These are phyloP conservation scores for Coryphaenoides rupestris DNA, from an alignment of 2,113 vertebrate genomes.

Conservation along the genomic window DNA sequence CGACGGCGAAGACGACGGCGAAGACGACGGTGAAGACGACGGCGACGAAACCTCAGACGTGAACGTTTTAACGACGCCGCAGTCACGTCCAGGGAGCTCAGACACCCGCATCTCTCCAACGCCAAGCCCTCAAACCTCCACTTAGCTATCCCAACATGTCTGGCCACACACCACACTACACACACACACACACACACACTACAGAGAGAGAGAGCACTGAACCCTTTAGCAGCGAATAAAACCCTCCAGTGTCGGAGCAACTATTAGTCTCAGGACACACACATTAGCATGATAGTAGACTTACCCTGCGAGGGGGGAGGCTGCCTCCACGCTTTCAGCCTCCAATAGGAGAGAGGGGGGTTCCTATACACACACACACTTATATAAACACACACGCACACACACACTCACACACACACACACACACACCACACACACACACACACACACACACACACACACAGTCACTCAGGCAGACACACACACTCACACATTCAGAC, in stretches of 20 bases:
- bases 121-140: slow-evolving; percentile 14
- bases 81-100: no score
- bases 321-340: slow-evolving; percentile 67
- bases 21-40: neutral
- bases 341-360: slow-evolving; percentile 32
- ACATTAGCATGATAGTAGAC: slow-evolving; percentile 81
- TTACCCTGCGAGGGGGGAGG: slow-evolving; percentile 75
- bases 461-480: slow-evolving; percentile 19
- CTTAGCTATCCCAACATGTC: no score
- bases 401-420: neutral
- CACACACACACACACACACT: no score
- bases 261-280: slow-evolving; percentile 78
- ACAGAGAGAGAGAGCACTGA: slow-evolving; percentile 47
- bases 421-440: slow-evolving; percentile 27
- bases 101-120: slow-evolving; percentile 4
- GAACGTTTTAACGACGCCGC: no score
- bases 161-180: no score
- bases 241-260: slow-evolving; percentile 75
- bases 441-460: slow-evolving; percentile 26
- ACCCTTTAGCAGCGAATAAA: slow-evolving; percentile 77
- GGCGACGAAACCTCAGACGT: no score
- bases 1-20: no score
- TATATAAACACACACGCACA: neutral
- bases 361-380: slow-evolving; percentile 58
- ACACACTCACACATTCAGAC: neutral